Evolutionary conservation across 2,797 vertebrate genomes (phyloP).

Genomic region (Acomys russatus): DNA sequence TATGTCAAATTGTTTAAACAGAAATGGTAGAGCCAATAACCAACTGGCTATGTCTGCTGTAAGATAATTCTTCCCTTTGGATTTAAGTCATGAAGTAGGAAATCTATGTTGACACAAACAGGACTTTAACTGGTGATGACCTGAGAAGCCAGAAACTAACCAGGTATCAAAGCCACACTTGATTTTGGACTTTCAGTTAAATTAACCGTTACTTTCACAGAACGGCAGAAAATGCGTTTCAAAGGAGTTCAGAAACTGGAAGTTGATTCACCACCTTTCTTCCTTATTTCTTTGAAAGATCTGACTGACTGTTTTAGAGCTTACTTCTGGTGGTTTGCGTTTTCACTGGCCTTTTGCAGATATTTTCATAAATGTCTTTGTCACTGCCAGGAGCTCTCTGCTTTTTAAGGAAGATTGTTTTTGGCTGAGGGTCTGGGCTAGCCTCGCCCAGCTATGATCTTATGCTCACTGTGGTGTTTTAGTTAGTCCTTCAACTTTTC

Average conservation of each 20-base stretch:
- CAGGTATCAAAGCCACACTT: neutral
- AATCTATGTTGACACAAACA: neutral
- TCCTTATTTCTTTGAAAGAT: slow-evolving; percentile 13
- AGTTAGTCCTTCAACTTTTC: slow-evolving; percentile 25
- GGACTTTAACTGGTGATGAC: slow-evolving; percentile 17
- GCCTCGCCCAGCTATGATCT: neutral
- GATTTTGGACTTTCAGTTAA: slow-evolving; percentile 44
- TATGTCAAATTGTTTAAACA: neutral
- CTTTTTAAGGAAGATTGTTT: neutral
- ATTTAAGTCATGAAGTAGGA: slow-evolving; percentile 30
- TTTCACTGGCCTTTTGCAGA: neutral
- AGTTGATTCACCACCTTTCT: neutral
- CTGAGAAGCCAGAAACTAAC: neutral
- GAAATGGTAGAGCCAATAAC: neutral
- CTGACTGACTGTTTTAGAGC: neutral
- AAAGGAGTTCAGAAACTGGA: slow-evolving; percentile 45
- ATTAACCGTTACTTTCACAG: neutral
- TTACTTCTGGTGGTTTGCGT: neutral
- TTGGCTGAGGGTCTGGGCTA: neutral
- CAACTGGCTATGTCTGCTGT: neutral
- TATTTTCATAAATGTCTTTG: neutral
- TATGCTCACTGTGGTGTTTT: neutral
- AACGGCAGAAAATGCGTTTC: slow-evolving; percentile 1
- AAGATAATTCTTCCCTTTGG: neutral
- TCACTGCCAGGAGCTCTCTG: neutral